Conservation (phyloP, 2,888 invertebrate genomes). For the Bembecia ichneumoniformis region DNA sequence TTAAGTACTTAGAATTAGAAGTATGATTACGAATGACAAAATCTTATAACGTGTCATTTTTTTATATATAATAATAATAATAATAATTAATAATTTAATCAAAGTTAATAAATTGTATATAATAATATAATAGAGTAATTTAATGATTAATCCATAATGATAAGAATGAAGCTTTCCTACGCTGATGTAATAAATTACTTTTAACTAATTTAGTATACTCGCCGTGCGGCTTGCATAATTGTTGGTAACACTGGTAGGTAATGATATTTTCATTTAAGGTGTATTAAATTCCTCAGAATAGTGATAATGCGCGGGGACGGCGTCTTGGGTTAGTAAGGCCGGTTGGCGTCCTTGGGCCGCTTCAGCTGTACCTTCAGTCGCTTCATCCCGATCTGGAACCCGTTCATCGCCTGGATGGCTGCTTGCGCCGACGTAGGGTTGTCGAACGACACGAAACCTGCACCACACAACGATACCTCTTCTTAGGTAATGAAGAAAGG, state of each 20-base stretch:
- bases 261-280: constrained; percentile 65
- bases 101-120: constrained; percentile 74
- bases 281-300: constrained; percentile 65
- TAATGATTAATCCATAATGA: constrained; percentile 73
- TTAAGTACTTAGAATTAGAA: constrained; percentile 71
- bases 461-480: constrained; percentile 13
- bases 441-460: constrained; percentile 99
- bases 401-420: constrained; percentile 99
- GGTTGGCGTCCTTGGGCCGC: constrained; percentile 97
- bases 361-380: constrained; percentile 99
- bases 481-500: too few species aligned
- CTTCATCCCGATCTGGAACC: constrained; percentile 99
- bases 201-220: constrained; percentile 78
- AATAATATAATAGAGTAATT: constrained; percentile 74
- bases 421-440: constrained; percentile 98
- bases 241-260: constrained; percentile 51
- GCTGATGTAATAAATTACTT: constrained; percentile 75
- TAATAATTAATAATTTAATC: constrained; percentile 71
- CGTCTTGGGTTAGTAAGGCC: constrained; percentile 92
- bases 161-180: constrained; percentile 74
- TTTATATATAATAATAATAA: constrained; percentile 50
- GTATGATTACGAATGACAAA: constrained; percentile 73
- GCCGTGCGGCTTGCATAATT: constrained; percentile 61
- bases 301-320: constrained; percentile 70
- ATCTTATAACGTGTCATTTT: constrained; percentile 71